phyloP scores from a whole-genome alignment of 2,113 vertebrate species.

The Catharus bicknelli region DNA sequence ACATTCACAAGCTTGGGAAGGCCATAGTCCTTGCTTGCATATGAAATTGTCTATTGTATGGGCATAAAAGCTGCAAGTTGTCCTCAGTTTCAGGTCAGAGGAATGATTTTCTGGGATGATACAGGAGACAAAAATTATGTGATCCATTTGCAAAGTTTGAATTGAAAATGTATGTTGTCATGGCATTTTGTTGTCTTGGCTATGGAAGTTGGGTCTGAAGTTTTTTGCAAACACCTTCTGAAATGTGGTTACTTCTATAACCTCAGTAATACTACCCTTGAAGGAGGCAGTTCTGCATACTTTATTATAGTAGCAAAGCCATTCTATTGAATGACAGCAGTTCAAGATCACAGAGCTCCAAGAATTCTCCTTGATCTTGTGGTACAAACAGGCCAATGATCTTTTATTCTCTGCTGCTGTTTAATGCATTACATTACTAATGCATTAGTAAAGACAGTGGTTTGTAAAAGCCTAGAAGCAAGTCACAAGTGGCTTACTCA shows the following conservation, averaged over 20 bases:
- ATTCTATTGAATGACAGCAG: not conserved
- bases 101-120: not conserved
- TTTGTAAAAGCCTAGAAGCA: slow-evolving; percentile 8
- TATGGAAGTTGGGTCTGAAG: not conserved
- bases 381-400: not conserved
- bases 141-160: not conserved
- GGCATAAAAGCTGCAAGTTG: not conserved
- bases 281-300: not conserved
- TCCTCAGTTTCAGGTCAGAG: not conserved
- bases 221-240: not conserved
- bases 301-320: not conserved
- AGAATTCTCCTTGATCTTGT: not conserved
- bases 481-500: not conserved
- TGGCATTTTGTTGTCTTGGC: not conserved
- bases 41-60: not conserved
- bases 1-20: not conserved
- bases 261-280: not conserved
- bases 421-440: not conserved
- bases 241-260: not conserved
- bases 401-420: not conserved
- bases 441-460: not conserved
- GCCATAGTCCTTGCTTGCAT: not conserved
- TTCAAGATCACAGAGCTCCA: not conserved
- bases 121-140: not conserved
- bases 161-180: not conserved